Conservation (phyloP, 1,140 invertebrate species). For the Eufriesea mexicana region DNA sequence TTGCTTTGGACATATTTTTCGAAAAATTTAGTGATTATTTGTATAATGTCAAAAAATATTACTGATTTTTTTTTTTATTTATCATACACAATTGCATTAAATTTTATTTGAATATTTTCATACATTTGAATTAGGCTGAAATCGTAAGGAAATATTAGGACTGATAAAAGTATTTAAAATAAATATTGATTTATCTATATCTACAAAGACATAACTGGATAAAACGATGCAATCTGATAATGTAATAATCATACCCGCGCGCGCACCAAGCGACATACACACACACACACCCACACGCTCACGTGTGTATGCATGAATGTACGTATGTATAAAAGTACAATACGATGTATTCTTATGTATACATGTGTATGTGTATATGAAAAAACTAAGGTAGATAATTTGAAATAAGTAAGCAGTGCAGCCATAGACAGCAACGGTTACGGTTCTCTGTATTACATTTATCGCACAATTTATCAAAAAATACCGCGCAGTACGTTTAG, state of each 20-base stretch:
- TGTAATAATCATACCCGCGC: conserved; percentile 32
- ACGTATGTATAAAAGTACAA: neutral
- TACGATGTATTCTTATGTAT: conserved; percentile 5
- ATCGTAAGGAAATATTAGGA: neutral
- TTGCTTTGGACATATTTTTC: neutral
- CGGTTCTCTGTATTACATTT: neutral
- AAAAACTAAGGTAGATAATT: conserved; percentile 32
- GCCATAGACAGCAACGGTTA: neutral
- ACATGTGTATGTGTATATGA: neutral
- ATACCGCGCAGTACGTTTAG: neutral
- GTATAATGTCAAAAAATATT: neutral
- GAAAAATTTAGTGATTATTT: neutral
- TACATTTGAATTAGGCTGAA: neutral
- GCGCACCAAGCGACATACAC: no score
- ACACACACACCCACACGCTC: neutral
- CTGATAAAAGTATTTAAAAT: neutral
- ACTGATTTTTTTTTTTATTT: neutral
- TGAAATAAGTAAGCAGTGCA: conserved; percentile 28
- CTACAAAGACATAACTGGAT: conserved; percentile 11
- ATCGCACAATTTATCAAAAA: conserved; percentile 12
- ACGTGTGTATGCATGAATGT: neutral
- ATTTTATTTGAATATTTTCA: neutral
- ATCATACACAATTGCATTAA: neutral
- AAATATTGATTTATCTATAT: conserved; percentile 6
- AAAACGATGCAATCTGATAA: conserved; percentile 32